Evolutionary conservation across 1,140 invertebrate species (phyloP).

Genomic region (Sipha flava): DNA sequence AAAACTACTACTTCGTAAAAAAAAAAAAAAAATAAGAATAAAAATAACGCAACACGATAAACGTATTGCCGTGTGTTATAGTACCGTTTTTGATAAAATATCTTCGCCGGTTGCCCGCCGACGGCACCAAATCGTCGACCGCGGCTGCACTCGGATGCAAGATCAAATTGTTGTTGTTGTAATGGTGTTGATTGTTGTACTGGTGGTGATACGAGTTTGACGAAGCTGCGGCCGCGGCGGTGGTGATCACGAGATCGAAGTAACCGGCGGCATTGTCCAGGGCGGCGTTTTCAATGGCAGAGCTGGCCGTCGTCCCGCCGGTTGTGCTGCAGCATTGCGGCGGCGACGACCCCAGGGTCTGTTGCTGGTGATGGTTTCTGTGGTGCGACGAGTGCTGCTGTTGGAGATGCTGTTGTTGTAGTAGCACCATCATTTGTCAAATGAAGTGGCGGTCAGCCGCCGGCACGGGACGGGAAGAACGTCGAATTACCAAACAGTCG

Average conservation of each 20-base stretch:
- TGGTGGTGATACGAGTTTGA: background rate
- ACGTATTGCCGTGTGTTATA: too few relatives aligned
- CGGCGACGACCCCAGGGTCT: background rate
- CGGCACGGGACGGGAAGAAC: background rate
- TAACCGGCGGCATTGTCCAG: conserved; percentile 7
- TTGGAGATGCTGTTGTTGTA: background rate
- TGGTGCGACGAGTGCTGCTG: background rate
- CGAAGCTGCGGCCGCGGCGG: background rate
- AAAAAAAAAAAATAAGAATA: too few relatives aligned
- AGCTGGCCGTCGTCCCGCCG: background rate
- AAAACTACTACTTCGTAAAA: too few relatives aligned
- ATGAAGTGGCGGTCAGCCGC: background rate
- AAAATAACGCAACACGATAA: too few relatives aligned
- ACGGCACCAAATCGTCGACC: background rate
- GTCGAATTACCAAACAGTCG: too few relatives aligned
- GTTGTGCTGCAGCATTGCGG: background rate
- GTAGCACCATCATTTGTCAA: conserved; percentile 19
- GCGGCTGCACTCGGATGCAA: background rate
- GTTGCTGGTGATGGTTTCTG: background rate
- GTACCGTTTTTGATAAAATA: background rate
- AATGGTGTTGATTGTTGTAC: background rate
- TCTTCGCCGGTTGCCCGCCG: background rate
- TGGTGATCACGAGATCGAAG: conserved; percentile 5
- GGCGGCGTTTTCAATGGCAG: background rate
- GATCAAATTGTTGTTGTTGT: background rate